Evolutionary conservation across 2,888 invertebrate genomes (phyloP), one percentile per base, ranked within the genome.

Genomic region (Trissolcus brochymenae): DNA sequence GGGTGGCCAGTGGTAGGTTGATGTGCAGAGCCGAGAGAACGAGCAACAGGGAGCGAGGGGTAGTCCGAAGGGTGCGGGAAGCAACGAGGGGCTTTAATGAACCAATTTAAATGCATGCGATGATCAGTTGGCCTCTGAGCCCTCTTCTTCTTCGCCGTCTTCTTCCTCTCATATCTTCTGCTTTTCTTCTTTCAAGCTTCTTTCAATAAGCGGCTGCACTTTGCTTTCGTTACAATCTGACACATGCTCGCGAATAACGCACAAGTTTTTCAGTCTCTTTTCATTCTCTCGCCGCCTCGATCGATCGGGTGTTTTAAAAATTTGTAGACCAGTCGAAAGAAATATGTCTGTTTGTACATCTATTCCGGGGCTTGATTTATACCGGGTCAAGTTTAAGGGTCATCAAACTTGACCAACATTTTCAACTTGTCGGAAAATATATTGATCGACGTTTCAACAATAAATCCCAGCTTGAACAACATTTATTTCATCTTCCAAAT

Each of bases 31-130:
- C 57, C 70, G 65, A 65, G 60, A 51, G 49, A 74, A 61, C 68
- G 55, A 62, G 67, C 65, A 73, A 74, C 76, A 74, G 78, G 73
- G 66, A 73, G 64, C 67, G 76, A 73, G 79, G 78, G 76, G 76
- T 68, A 68, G 76, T 74, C 74, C 62, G 70, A 78, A 78, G 78
- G 75, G 79, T 74, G 77, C 75, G 79, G 68, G 81, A 78, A 78
- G 80, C 79, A 82, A 80, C 82, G 81, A 83, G 86, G 85, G 85
- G 86, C 86, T 88, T 88, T 88, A 88, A 88, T 88, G 88, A 88
- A 88, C 88, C 88, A 88, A 88, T 88, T 88, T 88, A 88, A 88
- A 88, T 88, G 88, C 88, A 88, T 88, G 87, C 88, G 88, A 88
- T 88, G 88, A 88, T 88, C 88, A 87, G 88, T 88, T 88, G 87